A percentile compares a stretch with the other conserved stretches of the same genome.
Conservation (phyloP, 2,113 vertebrate species). For the Hydropotes inermis region DNA sequence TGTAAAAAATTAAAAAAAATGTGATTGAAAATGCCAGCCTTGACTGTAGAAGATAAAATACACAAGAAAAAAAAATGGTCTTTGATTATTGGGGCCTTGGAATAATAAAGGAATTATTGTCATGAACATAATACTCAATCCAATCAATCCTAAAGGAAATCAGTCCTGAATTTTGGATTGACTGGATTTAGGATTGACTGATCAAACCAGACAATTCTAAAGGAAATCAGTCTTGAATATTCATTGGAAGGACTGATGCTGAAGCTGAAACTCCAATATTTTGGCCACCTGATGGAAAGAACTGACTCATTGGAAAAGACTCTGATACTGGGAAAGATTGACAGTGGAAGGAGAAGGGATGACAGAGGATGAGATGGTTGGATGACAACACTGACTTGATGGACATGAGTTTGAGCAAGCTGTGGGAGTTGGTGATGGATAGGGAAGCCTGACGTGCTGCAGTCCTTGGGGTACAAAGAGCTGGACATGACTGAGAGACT, state of each 20-base stretch:
- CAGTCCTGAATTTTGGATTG: background rate
- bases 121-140: background rate
- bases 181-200: background rate
- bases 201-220: background rate
- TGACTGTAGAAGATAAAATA: background rate
- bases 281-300: background rate
- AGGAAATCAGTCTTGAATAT: background rate
- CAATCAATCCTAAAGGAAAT: background rate
- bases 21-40: background rate
- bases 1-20: background rate
- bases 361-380: background rate
- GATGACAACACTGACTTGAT: background rate
- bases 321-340: background rate
- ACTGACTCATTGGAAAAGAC: background rate
- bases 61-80: background rate
- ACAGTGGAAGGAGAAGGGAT: background rate
- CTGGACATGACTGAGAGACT: background rate
- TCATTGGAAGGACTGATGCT: background rate
- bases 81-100: background rate
- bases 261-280: background rate
- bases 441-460: background rate
- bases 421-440: background rate
- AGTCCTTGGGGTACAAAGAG: background rate
- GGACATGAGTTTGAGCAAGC: background rate
- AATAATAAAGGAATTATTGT: background rate